Evolutionary conservation across 2,797 vertebrate genomes (phyloP), one percentile per base, ranked within the genome.

Genomic region (Enteromius radiatus): DNA sequence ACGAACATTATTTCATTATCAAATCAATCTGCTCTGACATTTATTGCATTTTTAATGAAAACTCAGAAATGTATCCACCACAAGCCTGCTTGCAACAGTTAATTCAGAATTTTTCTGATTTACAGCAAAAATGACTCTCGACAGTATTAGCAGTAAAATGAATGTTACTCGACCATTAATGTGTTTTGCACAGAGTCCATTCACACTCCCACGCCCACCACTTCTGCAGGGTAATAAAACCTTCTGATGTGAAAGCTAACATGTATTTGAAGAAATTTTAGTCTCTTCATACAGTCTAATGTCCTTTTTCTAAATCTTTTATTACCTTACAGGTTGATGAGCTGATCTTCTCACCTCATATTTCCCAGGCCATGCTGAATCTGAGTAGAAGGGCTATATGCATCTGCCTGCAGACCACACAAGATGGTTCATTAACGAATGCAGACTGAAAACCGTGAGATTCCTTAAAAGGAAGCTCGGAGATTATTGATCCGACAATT

Each of bases 21-120:
- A 83, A 45, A 88, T 91, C 89, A 91, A 91, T 91, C 91, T 91
- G 84, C 84, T 41, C 87, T 89, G 88, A 87, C 89, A 90, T 90
- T 92, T 91, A 92, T 92, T 92, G 90, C 82, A 85, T 86, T 90
- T 80, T 86, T 90, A 89, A 91, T 91, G 87, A 89, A 91, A 89
- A 68, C 80, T 69, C 76, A 86, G 84, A 88, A 81, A 86, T 79
- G 84, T 81, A 31, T 65, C 67, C 33, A 80, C 78, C 81, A 81
- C 80, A 54, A 80, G 86, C 68, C 83, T 82, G 65, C 85, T 80
- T 84, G 78, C 75, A 82, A 63, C 67, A 78, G 64, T 64, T 76
- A 75, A 59, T 79, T 85, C 71, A 26, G 41, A 87, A 89, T 88
- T 86, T 86, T 67, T 80, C 86, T 88, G 76, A 83, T 78, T 78